phyloP scores from a whole-genome alignment of 2,113 vertebrate species.

The Rallus limicola region DNA sequence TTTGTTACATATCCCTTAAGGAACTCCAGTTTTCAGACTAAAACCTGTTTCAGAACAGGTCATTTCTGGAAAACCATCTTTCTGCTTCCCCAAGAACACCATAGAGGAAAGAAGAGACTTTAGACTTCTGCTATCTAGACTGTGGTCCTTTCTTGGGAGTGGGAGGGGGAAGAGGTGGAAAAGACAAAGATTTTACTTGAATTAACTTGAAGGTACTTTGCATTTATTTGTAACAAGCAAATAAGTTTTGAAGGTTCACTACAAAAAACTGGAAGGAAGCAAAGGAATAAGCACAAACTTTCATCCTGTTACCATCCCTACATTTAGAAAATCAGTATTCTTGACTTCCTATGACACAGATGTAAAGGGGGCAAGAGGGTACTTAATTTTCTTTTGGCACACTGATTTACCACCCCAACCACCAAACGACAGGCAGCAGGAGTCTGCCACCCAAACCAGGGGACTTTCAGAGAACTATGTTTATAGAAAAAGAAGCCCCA shows the following conservation, averaged over 20 bases:
- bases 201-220: neutral
- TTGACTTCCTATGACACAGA: neutral
- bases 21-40: neutral
- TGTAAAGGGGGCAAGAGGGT: neutral
- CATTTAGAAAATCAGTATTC: neutral
- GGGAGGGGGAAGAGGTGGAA: neutral
- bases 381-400: neutral
- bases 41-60: neutral
- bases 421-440: neutral
- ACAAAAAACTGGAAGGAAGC: neutral
- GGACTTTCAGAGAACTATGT: neutral
- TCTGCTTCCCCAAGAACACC: neutral
- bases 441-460: neutral
- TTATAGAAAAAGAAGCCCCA: neutral
- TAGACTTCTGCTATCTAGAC: neutral
- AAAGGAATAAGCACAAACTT: neutral
- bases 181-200: neutral
- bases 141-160: neutral
- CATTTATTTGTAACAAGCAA: neutral
- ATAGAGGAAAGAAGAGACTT: neutral
- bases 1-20: neutral
- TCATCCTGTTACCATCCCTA: neutral
- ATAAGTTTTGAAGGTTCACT: neutral
- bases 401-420: neutral
- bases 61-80: neutral